Evolutionary conservation across 2,888 invertebrate species (phyloP), one percentile per base, ranked within the genome.

Genomic region (Pheosia gnoma): DNA sequence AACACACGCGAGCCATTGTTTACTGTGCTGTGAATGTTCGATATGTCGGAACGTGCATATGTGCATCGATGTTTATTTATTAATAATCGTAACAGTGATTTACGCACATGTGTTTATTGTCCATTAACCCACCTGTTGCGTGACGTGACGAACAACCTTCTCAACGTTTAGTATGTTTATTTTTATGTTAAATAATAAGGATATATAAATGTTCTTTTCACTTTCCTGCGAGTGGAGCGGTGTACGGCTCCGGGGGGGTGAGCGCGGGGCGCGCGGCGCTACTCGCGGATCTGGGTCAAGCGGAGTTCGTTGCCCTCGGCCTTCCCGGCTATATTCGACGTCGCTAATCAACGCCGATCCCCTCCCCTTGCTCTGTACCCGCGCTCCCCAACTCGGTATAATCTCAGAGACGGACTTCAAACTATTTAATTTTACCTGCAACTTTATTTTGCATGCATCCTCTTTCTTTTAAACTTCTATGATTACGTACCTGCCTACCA

Each of bases 281-380:
- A 68, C 74, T 72, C 73, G 79, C 85, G 79, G 84, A 93, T 90
- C 93, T 93, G 80, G 93, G 93, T 93, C 93, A 92, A 89, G 89
- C 92, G 77, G 91, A 93, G 93, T 91, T 93, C 93, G 90, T 92
- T 92, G 92, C 91, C 91, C 93, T 91, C 93, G 93, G 93, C 93
- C 93, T 93, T 93, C 93, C 91, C 91, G 85, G 88, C 91, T 93
- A 92, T 92, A 92, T 93, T 91, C 84, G 89, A 88, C 87, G 86
- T 86, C 89, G 90, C 89, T 89, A 90, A 92, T 91, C 89, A 88
- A 87, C 84, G 79, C 81, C 74, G 70, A 73, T 66, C 71, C 74
- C 68, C 61, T 64, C 66, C 68, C 66, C 67, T 63, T 67, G 65
- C 71, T 77, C 75, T 13, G 53, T 71, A 71, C 77, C 66, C 78